Percentiles rank a stretch among this genome's conserved stretches.
Conservation (phyloP, 2,797 vertebrate species). For the Miichthys miiuy region DNA sequence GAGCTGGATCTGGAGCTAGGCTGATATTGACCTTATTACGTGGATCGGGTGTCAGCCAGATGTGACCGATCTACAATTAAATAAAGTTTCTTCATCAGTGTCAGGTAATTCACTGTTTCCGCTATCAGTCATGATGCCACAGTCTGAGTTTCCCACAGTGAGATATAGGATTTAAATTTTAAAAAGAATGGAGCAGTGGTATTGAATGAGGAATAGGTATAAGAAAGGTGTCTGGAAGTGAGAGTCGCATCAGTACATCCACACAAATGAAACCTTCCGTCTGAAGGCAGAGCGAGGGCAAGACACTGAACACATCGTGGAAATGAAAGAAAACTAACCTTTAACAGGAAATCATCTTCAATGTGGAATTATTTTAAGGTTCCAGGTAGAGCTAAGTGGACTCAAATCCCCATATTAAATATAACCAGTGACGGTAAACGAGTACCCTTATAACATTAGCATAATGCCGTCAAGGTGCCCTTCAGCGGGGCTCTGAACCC, state of each 20-base stretch:
- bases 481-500: slow-evolving; percentile 29
- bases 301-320: neutral
- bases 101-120: neutral
- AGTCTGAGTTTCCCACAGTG: no score
- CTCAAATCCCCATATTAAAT: slow-evolving; percentile 8
- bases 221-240: no score
- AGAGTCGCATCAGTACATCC: no score
- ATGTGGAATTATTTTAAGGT: slow-evolving; percentile 17
- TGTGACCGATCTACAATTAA: neutral
- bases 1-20: no score
- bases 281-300: neutral
- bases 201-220: no score
- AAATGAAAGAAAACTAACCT: neutral
- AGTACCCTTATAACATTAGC: neutral
- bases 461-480: slow-evolving; percentile 39
- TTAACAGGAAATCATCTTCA: slow-evolving; percentile 9
- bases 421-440: neutral
- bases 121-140: no score
- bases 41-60: neutral
- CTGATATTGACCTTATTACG: neutral
- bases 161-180: no score
- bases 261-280: neutral
- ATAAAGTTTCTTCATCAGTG: neutral
- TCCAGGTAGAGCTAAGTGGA: neutral
- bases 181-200: no score